Evolutionary conservation across 1,140 invertebrate species (phyloP), one percentile per base, ranked within the genome.

Genomic region (Cherax destructor): DNA sequence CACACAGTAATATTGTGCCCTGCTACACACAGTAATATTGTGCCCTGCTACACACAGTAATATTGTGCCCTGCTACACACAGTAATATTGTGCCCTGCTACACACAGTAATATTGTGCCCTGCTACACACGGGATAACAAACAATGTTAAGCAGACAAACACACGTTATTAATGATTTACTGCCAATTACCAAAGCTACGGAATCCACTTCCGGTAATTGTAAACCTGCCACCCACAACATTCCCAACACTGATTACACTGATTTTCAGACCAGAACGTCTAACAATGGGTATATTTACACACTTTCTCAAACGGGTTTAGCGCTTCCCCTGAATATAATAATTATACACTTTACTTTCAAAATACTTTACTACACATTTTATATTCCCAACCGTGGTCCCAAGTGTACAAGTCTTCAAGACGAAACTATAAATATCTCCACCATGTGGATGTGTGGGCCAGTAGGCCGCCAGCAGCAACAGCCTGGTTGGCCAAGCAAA

Each of bases 191-290:
- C n/a, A 30, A 7, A 74, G n/a, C n/a, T 74, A 41, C 13, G 24
- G 69, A 30, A 21, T 74, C 69, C n/a, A 74, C 69, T 74, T 74
- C 69, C 69, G 69, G 69, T 74, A 21, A 74, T 74, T 74, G 69
- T 74, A 4, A 21, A 30, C n/a, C 24, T 21, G 69, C 6, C 69
- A n/a, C 30, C 69, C 69, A 24, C n/a, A 30, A 74, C 24, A 74
- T 21, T 24, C 5, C 18, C 69, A 30, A 30, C 69, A 30, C 21
- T 21, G 0, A 5, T 74, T n/a, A 24, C n/a, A n/a, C 6, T 1
- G 50, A 50, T 50, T 50, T 79, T 50, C 47, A n/a, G 47, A 79
- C 50, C 77, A 79, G 61, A 65, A 65, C 61, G 61, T 1, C 11
- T 65, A 18, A 65, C 61, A 65, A 21, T 65, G 61, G 11, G 18